Percentiles rank a stretch among this genome's conserved stretches.
phyloP scores from a whole-genome alignment of 2,113 vertebrate genomes.

The Vombatus ursinus region DNA sequence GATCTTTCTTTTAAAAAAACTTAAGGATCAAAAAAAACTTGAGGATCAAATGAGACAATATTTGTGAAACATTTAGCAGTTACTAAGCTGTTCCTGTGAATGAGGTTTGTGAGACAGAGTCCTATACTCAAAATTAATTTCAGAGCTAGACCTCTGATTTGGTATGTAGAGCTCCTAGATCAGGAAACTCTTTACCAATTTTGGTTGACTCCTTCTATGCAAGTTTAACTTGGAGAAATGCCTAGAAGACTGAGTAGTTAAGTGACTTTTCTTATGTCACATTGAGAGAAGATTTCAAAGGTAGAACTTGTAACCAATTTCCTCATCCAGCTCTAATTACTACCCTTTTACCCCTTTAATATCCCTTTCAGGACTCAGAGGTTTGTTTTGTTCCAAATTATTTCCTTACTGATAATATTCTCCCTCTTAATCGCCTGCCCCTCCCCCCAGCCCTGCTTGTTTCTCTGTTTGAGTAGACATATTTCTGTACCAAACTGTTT shows the following conservation, averaged over 20 bases:
- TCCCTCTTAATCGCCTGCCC: too few relatives aligned
- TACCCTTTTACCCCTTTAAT: neutral
- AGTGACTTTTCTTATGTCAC: neutral
- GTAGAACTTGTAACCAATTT: neutral
- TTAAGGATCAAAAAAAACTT: neutral
- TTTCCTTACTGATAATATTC: neutral
- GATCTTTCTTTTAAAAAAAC: neutral
- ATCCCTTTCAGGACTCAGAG: neutral
- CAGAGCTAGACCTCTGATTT: neutral
- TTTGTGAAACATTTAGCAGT: neutral
- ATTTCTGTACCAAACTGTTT: neutral
- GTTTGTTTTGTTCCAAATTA: neutral
- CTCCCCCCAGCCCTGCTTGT: neutral
- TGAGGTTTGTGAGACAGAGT: neutral
- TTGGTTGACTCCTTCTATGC: neutral
- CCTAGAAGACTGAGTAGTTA: neutral
- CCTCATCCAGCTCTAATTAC: neutral
- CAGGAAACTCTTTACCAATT: neutral
- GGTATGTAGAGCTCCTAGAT: neutral
- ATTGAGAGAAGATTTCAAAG: neutral
- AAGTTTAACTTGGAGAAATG: neutral
- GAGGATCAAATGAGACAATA: neutral
- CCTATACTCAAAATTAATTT: neutral
- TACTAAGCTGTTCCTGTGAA: neutral
- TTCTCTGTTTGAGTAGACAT: neutral